Conservation (phyloP, 2,888 invertebrate species). For the Acleris emargana region DNA sequence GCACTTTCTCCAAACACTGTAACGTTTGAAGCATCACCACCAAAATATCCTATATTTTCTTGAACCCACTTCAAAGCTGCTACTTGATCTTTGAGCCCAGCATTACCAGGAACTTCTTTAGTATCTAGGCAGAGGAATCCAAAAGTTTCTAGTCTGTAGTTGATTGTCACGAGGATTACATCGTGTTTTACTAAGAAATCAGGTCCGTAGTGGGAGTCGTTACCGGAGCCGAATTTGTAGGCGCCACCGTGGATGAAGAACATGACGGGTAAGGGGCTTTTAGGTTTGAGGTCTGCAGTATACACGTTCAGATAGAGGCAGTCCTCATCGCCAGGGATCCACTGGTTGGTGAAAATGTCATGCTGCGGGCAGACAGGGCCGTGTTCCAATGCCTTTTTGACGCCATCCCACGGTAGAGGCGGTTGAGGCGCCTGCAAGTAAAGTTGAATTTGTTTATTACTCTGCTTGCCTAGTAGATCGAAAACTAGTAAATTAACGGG, state of each 20-base stretch:
- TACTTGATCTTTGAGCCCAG: conserved; percentile 74
- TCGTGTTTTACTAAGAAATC: conserved; percentile 79
- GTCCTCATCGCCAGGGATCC: conserved; percentile 49
- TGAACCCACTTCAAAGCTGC: conserved; percentile 57
- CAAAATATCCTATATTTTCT: conserved; percentile 52
- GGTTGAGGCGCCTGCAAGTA: conserved; percentile 34
- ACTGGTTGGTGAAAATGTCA: conserved; percentile 24
- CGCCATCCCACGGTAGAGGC: conserved; percentile 36
- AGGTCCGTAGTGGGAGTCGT: conserved; percentile 77
- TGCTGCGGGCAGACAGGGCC: conserved; percentile 33
- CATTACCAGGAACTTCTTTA: conserved; percentile 83
- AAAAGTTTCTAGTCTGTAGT: conserved; percentile 79
- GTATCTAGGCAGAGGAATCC: conserved; percentile 82
- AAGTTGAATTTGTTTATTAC: no score
- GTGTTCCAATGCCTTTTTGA: conserved; percentile 34
- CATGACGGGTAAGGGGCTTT: conserved; percentile 54
- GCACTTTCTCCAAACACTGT: conserved; percentile 62
- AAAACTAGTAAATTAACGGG: no score
- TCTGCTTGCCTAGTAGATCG: no score
- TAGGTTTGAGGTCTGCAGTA: conserved; percentile 46
- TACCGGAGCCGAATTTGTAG: conserved; percentile 57
- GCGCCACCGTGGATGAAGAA: conserved; percentile 61
- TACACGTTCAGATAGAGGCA: conserved; percentile 63
- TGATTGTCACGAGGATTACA: conserved; percentile 81
- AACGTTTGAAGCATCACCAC: conserved; percentile 55